Percentiles rank a stretch among this genome's conserved stretches.
phyloP scores from a whole-genome alignment of 2,797 vertebrate genomes.

The Botia kubotai region DNA sequence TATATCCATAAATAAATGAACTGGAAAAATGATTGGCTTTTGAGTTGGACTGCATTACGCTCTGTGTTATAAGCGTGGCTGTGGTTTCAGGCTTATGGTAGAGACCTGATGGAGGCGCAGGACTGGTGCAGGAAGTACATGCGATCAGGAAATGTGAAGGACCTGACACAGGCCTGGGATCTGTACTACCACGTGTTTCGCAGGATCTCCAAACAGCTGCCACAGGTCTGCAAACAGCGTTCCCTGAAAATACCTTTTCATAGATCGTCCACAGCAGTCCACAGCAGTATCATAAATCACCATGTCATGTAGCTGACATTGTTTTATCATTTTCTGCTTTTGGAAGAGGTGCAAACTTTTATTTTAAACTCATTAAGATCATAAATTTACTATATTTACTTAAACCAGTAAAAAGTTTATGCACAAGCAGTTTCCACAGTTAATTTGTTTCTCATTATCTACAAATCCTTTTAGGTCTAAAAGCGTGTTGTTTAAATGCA shows the following conservation, averaged over 20 bases:
- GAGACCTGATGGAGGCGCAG: conserved; percentile 98
- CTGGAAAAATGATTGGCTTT: background rate
- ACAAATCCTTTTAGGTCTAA: no score
- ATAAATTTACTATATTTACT: no score
- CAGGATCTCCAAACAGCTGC: conserved; percentile 96
- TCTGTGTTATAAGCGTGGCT: background rate
- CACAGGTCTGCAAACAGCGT: conserved; percentile 81
- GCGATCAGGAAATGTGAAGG: conserved; percentile 98
- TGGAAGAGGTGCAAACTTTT: background rate
- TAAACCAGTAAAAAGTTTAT: background rate
- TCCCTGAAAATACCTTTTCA: background rate
- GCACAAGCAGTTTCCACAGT: no score
- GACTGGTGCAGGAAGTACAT: conserved; percentile 99
- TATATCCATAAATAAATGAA: no score
- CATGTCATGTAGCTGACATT: background rate
- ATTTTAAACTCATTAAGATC: no score
- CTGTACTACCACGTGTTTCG: conserved; percentile 98
- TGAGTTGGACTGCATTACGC: background rate
- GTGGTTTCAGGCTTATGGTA: conserved; percentile 88
- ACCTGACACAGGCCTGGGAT: conserved; percentile 98
- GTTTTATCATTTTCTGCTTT: background rate
- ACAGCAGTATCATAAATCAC: background rate
- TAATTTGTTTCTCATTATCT: no score
- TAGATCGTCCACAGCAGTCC: background rate
- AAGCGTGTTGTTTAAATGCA: no score